These are phyloP conservation scores for Adrianichthys oophorus DNA, from an alignment of 2,797 vertebrate species.

Conservation along the genomic window DNA sequence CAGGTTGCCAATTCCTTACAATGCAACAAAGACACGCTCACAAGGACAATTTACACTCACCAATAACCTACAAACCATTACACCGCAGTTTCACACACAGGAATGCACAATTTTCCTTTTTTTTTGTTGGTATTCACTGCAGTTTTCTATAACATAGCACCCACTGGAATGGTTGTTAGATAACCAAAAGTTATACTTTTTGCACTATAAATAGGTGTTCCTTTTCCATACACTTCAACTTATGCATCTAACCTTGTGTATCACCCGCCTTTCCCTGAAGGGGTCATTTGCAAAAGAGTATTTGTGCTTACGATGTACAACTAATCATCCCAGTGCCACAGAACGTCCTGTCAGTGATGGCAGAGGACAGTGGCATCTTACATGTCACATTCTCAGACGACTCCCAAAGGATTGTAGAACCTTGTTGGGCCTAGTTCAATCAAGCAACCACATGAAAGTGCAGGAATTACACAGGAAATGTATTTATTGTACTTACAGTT, in stretches of 20 bases:
- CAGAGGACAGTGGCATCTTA: not conserved
- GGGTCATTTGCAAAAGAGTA: constrained; percentile 16
- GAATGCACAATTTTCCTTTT: too few species aligned
- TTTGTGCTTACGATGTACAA: constrained; percentile 6
- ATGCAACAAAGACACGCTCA: too few species aligned
- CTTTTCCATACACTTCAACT: too few species aligned
- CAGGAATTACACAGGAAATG: constrained; percentile 8
- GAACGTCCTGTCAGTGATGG: not conserved
- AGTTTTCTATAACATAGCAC: too few species aligned
- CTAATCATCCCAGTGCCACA: not conserved
- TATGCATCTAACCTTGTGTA: not conserved
- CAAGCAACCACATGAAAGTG: constrained; percentile 18
- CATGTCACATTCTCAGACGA: constrained; percentile 7
- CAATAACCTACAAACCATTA: too few species aligned
- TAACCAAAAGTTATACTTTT: too few species aligned
- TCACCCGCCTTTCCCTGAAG: constrained; percentile 12
- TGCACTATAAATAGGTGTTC: too few species aligned
- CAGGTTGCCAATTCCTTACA: too few species aligned
- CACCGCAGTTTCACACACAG: too few species aligned
- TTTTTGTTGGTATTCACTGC: too few species aligned
- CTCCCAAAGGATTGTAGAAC: constrained; percentile 3
- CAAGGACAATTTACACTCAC: too few species aligned
- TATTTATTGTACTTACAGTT: constrained; percentile 28
- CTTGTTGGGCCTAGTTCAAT: constrained; percentile 19
- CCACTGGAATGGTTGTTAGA: too few species aligned